Conservation (phyloP, 2,888 invertebrate species). For the Hydriomena furcata region DNA sequence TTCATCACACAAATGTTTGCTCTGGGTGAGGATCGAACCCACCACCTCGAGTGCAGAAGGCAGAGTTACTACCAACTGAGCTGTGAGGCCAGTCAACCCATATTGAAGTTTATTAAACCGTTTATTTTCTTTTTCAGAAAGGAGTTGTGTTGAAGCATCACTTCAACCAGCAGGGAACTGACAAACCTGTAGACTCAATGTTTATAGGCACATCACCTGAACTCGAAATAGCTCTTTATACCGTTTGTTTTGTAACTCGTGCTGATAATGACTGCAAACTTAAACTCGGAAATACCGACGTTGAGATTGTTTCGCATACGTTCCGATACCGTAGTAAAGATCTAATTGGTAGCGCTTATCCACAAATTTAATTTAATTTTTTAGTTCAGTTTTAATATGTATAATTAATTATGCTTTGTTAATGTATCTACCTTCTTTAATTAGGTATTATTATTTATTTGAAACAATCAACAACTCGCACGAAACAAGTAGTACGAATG, state of each 20-base stretch:
- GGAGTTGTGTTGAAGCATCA: conserved; percentile 89
- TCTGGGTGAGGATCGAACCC: too few relatives aligned
- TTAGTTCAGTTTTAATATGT: not conserved
- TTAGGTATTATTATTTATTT: too few relatives aligned
- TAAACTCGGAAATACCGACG: conserved; percentile 87
- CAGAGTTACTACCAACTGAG: too few relatives aligned
- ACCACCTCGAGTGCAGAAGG: too few relatives aligned
- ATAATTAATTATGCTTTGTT: too few relatives aligned
- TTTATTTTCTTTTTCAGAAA: conserved; percentile 83
- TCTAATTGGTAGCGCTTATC: conserved; percentile 91
- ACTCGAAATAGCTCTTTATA: conserved; percentile 94
- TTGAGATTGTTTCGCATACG: conserved; percentile 89
- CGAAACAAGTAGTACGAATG: too few relatives aligned
- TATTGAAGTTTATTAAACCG: too few relatives aligned
- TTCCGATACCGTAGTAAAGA: conserved; percentile 90
- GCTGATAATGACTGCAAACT: conserved; percentile 90
- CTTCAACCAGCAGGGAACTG: conserved; percentile 86
- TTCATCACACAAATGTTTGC: too few relatives aligned
- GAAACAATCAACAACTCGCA: too few relatives aligned
- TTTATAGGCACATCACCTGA: conserved; percentile 95
- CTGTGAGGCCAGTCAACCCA: too few relatives aligned
- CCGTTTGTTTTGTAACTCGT: conserved; percentile 92
- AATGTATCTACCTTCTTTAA: too few relatives aligned
- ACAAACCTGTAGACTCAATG: conserved; percentile 90
- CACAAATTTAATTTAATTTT: conserved; percentile 81